Evolutionary conservation across 2,888 invertebrate species (phyloP), one percentile per base, ranked within the genome.

Genomic region (Epirrhoe alternata): DNA sequence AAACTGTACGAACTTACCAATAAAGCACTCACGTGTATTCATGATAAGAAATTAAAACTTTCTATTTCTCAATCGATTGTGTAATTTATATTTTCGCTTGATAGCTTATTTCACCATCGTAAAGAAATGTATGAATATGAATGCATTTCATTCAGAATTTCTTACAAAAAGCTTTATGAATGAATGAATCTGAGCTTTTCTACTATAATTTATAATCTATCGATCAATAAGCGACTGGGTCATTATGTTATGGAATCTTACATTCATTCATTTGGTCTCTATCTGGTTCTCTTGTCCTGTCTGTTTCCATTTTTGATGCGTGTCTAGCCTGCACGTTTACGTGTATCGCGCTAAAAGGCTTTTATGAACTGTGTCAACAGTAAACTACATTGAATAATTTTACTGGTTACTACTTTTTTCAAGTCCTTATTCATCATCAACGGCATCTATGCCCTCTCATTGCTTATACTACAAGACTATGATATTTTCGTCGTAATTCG

Each of bases 61-160:
- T 69, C 54, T 57, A 69, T 50, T 81, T 74, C 80, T 79, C 73
- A 83, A 85, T 77, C 69, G 75, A 81, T 86, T 84, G 76, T 82
- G 82, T 77, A 86, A 83, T 74, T 68, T 76, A 80, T 77, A 74
- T 78, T 78, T 79, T 78, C 81, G 80, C 80, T 51, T 30, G 79
- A 81, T 78, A 78, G 78, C 72, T 50, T 49, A 49, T 24, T 12
- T 35, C 35, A 51, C 50, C 54, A 51, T 45, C 33, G 42, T 59
- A 35, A 54, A 55, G 38, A 42, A 47, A n/a, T 6, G 8, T 55
- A 60, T 64, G 60, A 61, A 64, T 64, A 60, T 64, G 42, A 45
- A 65, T 63, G 7, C 7, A 53, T 1, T 50, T 31, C 38, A 59
- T 59, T 49, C 38, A 47, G 10, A 33, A 47, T 12, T 24, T 31